These are phyloP conservation scores for Trogon melanurus DNA, from an alignment of 2,113 vertebrate species.

Conservation along the genomic window DNA sequence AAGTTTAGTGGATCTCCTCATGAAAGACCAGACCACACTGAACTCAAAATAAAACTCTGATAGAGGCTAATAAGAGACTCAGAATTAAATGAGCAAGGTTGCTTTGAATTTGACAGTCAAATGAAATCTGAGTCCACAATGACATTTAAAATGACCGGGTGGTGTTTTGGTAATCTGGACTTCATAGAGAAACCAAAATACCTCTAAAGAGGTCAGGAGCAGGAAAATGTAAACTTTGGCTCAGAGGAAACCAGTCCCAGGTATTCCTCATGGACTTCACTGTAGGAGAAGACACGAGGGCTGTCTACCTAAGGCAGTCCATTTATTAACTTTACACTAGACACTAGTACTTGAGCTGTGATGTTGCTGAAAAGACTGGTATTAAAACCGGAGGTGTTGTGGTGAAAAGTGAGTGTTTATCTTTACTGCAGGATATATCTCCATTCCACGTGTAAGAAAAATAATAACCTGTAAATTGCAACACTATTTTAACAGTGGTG, in stretches of 20 bases:
- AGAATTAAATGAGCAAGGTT: background rate
- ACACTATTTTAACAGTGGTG: background rate
- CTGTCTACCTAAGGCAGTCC: background rate
- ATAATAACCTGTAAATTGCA: background rate
- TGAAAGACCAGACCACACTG: background rate
- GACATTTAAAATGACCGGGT: background rate
- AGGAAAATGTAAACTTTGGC: background rate
- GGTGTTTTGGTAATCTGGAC: background rate
- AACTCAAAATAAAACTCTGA: background rate
- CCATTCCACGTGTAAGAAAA: background rate
- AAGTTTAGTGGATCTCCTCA: background rate
- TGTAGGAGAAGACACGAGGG: background rate
- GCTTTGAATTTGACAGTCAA: background rate
- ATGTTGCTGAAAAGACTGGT: background rate
- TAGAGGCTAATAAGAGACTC: background rate
- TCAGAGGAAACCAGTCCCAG: background rate
- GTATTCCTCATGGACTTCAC: background rate
- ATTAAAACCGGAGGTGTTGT: background rate
- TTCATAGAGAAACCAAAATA: background rate
- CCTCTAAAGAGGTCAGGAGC: background rate
- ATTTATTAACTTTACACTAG: background rate
- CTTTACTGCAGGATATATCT: background rate
- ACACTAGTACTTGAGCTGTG: background rate
- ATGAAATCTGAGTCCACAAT: background rate
- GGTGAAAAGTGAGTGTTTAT: conserved; percentile 19